Percentiles rank a stretch among this genome's conserved stretches.
phyloP scores from a whole-genome alignment of 2,888 invertebrate species.

The Agrochola macilenta region DNA sequence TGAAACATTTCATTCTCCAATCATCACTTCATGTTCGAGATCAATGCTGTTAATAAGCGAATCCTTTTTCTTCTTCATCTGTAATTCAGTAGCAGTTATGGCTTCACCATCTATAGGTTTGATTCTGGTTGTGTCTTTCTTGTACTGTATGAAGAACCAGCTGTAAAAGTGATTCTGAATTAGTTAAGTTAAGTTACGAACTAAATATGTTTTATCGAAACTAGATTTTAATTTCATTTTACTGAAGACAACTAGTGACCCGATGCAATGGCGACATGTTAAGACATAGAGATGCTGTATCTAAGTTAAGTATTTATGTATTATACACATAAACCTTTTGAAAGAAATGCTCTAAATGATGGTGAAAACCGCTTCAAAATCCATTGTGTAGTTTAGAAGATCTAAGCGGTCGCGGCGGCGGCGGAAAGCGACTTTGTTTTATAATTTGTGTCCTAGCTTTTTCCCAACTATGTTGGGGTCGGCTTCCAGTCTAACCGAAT shows the following conservation, averaged over 20 bases:
- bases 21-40: slow-evolving; percentile 59
- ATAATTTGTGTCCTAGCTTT: no score
- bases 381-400: no score
- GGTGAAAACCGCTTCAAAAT: no score
- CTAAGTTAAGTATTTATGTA: background rate
- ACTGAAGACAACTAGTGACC: background rate
- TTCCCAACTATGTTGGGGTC: no score
- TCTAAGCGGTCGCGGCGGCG: no score
- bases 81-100: slow-evolving; percentile 29
- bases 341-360: background rate
- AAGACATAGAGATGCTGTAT: background rate
- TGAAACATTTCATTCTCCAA: slow-evolving; percentile 47
- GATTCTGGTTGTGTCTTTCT: slow-evolving; percentile 56
- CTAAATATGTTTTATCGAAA: background rate
- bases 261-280: background rate
- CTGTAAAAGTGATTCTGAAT: slow-evolving; percentile 67
- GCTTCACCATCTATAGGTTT: slow-evolving; percentile 21
- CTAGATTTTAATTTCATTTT: background rate
- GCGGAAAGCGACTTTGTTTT: no score
- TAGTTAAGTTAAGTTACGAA: background rate
- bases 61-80: slow-evolving; percentile 49
- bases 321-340: background rate
- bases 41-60: slow-evolving; percentile 60
- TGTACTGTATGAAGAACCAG: slow-evolving; percentile 80
- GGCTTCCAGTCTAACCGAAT: no score